These are phyloP conservation scores for Ceyx melanurus DNA, from an alignment of 2,113 vertebrate species.

Conservation along the genomic window DNA sequence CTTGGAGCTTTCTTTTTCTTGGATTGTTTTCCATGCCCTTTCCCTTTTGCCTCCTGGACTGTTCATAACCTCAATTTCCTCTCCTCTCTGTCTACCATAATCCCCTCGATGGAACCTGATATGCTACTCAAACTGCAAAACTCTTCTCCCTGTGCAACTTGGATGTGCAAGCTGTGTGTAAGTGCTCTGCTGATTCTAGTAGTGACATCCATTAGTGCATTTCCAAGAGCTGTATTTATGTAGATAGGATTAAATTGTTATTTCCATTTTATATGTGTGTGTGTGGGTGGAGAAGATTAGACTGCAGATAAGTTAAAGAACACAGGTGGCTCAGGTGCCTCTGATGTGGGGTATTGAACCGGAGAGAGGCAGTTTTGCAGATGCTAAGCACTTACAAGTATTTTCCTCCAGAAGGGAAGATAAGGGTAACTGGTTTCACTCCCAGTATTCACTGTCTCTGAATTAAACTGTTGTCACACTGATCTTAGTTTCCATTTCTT, in stretches of 20 bases:
- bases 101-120: neutral
- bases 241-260: conserved; percentile 18
- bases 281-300: neutral
- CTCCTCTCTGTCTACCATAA: neutral
- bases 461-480: neutral
- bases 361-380: neutral
- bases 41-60: neutral
- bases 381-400: neutral
- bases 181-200: neutral
- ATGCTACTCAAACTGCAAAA: neutral
- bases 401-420: neutral
- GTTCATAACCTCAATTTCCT: neutral
- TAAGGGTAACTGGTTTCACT: neutral
- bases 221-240: conserved; percentile 12
- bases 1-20: neutral
- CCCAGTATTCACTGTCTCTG: neutral
- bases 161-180: neutral
- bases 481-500: neutral
- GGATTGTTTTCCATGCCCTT: neutral
- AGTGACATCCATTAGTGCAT: neutral
- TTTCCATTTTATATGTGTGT: conserved; percentile 12
- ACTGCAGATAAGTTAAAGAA: neutral
- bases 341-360: neutral
- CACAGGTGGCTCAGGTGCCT: neutral
- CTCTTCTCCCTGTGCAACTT: neutral